A percentile compares a stretch with the other conserved stretches of the same genome.
Evolutionary conservation across 2,888 invertebrate species (phyloP).

Genomic region (Dicycla oo): DNA sequence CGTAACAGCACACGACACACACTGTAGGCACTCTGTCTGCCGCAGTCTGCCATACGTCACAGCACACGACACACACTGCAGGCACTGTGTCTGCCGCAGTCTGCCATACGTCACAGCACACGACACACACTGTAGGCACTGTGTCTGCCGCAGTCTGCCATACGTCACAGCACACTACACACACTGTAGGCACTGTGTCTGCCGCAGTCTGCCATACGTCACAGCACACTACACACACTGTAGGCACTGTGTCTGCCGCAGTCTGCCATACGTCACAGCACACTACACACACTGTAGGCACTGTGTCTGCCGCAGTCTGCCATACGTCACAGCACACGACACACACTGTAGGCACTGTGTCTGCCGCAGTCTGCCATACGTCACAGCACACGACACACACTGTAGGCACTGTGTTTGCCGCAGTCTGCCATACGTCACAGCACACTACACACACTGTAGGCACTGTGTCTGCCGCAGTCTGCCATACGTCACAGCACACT

Average conservation of each 20-base stretch:
- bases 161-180: slow-evolving; percentile 22
- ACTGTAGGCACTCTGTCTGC: not conserved
- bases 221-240: slow-evolving; percentile 19
- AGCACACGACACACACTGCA: slow-evolving; percentile 13
- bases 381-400: slow-evolving; percentile 23
- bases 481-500: slow-evolving; percentile 20
- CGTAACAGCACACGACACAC: slow-evolving; percentile 23
- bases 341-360: not conserved
- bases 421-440: slow-evolving; percentile 12
- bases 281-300: slow-evolving; percentile 15
- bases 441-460: slow-evolving; percentile 13
- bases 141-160: not conserved
- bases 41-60: slow-evolving; percentile 12
- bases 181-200: not conserved
- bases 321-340: slow-evolving; percentile 22
- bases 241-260: not conserved
- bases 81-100: not conserved
- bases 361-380: slow-evolving; percentile 1
- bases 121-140: slow-evolving; percentile 15
- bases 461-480: not conserved
- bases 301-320: not conserved
- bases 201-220: slow-evolving; percentile 5
- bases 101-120: slow-evolving; percentile 10
- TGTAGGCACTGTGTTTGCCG: not conserved
- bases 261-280: slow-evolving; percentile 10